A percentile compares a stretch with the other conserved stretches of the same genome.
Evolutionary conservation across 1,140 invertebrate species (phyloP).

Genomic region (Euwallacea fornicatus): DNA sequence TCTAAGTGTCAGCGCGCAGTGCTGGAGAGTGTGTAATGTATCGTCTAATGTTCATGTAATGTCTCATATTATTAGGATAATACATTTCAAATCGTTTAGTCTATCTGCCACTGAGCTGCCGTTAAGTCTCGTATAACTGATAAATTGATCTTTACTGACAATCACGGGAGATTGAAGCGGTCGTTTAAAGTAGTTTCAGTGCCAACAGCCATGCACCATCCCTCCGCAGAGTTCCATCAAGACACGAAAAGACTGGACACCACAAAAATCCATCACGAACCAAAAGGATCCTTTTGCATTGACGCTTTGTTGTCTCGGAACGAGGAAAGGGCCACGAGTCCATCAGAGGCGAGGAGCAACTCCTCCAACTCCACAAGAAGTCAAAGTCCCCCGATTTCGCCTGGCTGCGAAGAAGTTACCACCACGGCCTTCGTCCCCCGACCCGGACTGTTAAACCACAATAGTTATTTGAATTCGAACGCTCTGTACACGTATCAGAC

Average conservation of each 20-base stretch:
- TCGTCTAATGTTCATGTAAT: slow-evolving; percentile 55
- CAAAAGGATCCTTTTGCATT: slow-evolving; percentile 64
- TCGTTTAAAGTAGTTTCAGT: not conserved
- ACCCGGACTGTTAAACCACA: slow-evolving; percentile 49
- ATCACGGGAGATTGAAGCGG: slow-evolving; percentile 1
- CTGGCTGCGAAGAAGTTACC: slow-evolving; percentile 53
- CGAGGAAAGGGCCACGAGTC: slow-evolving; percentile 44
- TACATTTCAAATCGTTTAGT: slow-evolving; percentile 55
- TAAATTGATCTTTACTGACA: slow-evolving; percentile 12
- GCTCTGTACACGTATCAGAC: slow-evolving; percentile 47
- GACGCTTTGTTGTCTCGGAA: slow-evolving; percentile 62
- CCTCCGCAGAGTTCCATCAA: slow-evolving; percentile 5
- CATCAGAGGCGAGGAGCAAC: slow-evolving; percentile 49
- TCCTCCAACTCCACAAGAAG: slow-evolving; percentile 50
- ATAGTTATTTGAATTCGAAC: slow-evolving; percentile 44
- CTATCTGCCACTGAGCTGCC: slow-evolving; percentile 46
- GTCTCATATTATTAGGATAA: slow-evolving; percentile 54
- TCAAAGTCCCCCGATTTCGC: slow-evolving; percentile 54
- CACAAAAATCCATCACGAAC: slow-evolving; percentile 49
- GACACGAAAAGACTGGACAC: slow-evolving; percentile 43
- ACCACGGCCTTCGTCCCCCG: slow-evolving; percentile 47
- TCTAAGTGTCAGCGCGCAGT: slow-evolving; percentile 46
- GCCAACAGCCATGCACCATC: slow-evolving; percentile 35
- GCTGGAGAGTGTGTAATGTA: slow-evolving; percentile 49
- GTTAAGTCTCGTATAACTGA: slow-evolving; percentile 23